Evolutionary conservation across 2,113 vertebrate genomes (phyloP).

Genomic region (Amazona vittata): DNA sequence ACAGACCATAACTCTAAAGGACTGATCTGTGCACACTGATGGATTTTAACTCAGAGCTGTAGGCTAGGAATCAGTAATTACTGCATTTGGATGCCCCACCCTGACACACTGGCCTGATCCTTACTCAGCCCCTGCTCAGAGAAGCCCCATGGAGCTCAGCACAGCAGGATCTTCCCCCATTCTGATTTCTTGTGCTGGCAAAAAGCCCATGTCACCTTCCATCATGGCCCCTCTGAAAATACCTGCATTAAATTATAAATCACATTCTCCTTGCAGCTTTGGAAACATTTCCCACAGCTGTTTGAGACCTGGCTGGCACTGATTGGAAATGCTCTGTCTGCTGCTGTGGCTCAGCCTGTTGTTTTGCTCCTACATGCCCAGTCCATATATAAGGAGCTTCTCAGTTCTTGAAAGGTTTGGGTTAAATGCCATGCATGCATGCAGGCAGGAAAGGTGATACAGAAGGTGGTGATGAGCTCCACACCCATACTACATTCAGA

Average conservation of each 20-base stretch:
- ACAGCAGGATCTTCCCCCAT: background rate
- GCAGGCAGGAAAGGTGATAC: background rate
- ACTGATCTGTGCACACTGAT: background rate
- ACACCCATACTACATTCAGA: background rate
- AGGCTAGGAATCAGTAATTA: background rate
- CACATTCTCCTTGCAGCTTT: background rate
- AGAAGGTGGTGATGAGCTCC: background rate
- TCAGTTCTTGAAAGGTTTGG: background rate
- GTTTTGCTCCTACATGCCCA: background rate
- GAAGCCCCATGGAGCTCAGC: background rate
- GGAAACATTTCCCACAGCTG: background rate
- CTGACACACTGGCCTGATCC: background rate
- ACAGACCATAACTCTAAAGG: background rate
- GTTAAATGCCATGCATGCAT: rapidly evolving
- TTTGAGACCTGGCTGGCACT: background rate
- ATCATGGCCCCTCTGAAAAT: background rate
- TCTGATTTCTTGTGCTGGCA: background rate
- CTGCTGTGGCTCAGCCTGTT: background rate
- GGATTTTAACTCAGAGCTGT: background rate
- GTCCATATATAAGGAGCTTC: background rate
- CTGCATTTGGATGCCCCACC: background rate
- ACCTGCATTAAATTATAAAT: background rate
- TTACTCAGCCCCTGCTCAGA: background rate
- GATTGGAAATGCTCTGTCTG: background rate
- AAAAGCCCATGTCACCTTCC: background rate